Evolutionary conservation across 2,888 invertebrate genomes (phyloP).

Genomic region (Tenthredo livida): DNA sequence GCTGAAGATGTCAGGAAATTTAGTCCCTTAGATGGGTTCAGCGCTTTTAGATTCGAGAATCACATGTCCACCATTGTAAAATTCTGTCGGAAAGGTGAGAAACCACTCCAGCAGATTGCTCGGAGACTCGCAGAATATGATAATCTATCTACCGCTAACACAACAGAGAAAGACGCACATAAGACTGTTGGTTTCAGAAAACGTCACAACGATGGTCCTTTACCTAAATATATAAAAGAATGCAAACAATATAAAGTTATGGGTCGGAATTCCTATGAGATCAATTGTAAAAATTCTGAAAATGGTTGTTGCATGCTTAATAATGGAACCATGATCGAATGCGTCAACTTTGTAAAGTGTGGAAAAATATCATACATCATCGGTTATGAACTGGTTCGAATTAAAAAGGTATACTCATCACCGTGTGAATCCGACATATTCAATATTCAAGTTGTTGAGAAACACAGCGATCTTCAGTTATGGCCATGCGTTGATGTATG

Average conservation of each 20-base stretch:
- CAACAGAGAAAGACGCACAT: no score
- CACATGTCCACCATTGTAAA: no score
- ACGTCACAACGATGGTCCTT: slow-evolving; percentile 5
- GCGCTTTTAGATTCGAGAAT: no score
- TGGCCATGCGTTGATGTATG: neutral
- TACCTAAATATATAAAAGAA: neutral
- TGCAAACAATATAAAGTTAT: neutral
- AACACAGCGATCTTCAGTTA: neutral
- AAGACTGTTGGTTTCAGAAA: neutral
- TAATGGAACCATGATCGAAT: slow-evolving; percentile 15
- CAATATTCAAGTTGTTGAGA: neutral
- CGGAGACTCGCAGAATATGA: no score
- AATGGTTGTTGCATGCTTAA: neutral
- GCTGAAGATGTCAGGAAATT: no score
- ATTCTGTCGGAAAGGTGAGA: no score
- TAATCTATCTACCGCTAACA: no score
- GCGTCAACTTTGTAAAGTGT: slow-evolving; percentile 4
- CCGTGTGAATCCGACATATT: neutral
- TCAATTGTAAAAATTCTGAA: slow-evolving; percentile 8
- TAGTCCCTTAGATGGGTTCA: no score
- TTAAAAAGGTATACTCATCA: neutral
- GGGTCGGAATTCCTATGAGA: neutral
- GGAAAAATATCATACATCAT: neutral
- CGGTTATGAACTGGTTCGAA: slow-evolving; percentile 2
- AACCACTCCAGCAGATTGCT: no score